A percentile compares a stretch with the other conserved stretches of the same genome.
Conservation (phyloP, 2,888 invertebrate species). For the Agrotis exclamationis region DNA sequence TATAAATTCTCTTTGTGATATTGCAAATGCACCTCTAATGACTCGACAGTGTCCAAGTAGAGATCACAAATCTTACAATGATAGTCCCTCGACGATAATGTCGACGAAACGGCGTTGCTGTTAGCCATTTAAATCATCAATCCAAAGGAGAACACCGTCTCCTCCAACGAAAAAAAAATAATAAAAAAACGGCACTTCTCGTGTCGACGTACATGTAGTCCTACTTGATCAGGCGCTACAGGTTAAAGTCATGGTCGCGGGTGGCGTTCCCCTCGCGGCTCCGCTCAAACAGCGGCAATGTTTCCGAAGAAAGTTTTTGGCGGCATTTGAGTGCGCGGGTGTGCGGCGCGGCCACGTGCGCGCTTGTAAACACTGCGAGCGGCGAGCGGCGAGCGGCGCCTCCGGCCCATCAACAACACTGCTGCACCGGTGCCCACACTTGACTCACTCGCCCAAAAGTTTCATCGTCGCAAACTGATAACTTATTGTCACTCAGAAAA, state of each 20-base stretch:
- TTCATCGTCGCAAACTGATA: constrained; percentile 70
- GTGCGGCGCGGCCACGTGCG: constrained; percentile 86
- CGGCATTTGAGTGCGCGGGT: constrained; percentile 87
- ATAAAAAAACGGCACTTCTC: constrained; percentile 86
- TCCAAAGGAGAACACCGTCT: constrained; percentile 87
- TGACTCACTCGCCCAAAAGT: constrained; percentile 73
- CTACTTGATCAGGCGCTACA: constrained; percentile 84
- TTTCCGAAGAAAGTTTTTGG: constrained; percentile 89
- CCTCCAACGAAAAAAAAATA: constrained; percentile 90
- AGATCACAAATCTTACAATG: constrained; percentile 95
- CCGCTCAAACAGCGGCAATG: constrained; percentile 82
- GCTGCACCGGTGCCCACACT: constrained; percentile 56
- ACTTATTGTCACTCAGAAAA: constrained; percentile 75
- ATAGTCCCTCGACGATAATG: constrained; percentile 91
- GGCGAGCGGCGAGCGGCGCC: constrained; percentile 59
- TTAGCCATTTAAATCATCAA: constrained; percentile 91
- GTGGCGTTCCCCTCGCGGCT: constrained; percentile 75
- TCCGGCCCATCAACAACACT: constrained; percentile 59
- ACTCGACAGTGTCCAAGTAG: constrained; percentile 94
- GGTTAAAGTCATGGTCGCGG: constrained; percentile 84
- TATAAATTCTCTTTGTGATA: constrained; percentile 95
- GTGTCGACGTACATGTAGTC: constrained; percentile 87
- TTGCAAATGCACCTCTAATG: constrained; percentile 95
- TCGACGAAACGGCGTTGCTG: constrained; percentile 89
- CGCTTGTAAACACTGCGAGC: constrained; percentile 83